A percentile compares a stretch with the other conserved stretches of the same genome.
Conservation (phyloP, 2,888 invertebrate species). For the Carcina quercana region DNA sequence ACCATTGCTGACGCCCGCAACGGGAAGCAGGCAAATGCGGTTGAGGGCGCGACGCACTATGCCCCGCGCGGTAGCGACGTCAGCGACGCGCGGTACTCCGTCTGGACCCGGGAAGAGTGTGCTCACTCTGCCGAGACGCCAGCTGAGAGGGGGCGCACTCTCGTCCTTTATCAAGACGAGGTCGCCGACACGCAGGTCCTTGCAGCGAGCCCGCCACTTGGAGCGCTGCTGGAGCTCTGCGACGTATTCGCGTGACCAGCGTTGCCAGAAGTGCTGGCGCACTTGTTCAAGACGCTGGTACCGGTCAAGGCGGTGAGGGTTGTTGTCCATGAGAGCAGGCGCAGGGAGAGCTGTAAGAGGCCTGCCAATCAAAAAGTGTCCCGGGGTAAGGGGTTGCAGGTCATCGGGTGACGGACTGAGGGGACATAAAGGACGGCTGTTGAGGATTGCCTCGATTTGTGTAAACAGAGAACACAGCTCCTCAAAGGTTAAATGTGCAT, state of each 20-base stretch:
- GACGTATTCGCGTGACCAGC: conserved; percentile 14
- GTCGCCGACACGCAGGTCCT: neutral
- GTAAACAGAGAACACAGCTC: conserved; percentile 9
- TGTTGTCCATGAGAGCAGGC: neutral
- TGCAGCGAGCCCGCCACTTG: conserved; percentile 8
- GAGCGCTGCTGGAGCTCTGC: conserved; percentile 11
- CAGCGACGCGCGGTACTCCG: conserved; percentile 10
- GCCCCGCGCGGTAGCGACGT: conserved; percentile 7
- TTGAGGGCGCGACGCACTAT: conserved; percentile 6
- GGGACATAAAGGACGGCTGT: conserved; percentile 10
- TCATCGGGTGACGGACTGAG: conserved; percentile 5
- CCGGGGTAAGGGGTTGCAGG: conserved; percentile 5
- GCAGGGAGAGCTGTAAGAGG: conserved; percentile 3
- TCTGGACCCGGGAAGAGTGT: conserved; percentile 11
- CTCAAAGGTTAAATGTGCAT: conserved; percentile 5
- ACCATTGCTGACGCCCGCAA: no score
- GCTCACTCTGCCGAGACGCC: conserved; percentile 14
- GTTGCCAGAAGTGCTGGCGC: conserved; percentile 13
- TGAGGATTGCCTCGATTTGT: conserved; percentile 11
- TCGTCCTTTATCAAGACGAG: conserved; percentile 7
- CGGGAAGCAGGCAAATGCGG: conserved; percentile 1
- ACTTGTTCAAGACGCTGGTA: conserved; percentile 10
- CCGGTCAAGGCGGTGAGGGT: conserved; percentile 6
- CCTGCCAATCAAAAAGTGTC: conserved; percentile 8
- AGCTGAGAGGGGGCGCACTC: conserved; percentile 12